Evolutionary conservation across 2,797 vertebrate genomes (phyloP), one percentile per base, ranked within the genome.

Genomic region (Amphiprion clarkii): DNA sequence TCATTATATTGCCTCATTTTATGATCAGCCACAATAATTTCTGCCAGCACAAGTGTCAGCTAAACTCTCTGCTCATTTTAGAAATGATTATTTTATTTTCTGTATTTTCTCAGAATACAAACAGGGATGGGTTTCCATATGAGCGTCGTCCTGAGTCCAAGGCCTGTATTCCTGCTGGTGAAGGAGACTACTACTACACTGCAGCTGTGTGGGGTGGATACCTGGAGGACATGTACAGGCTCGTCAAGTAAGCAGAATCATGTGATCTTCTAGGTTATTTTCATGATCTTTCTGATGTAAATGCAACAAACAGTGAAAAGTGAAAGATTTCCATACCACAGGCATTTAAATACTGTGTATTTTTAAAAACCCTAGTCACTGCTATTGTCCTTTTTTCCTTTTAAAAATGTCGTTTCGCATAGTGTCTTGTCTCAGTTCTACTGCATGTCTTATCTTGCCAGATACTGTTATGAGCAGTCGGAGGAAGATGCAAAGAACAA

Each of bases 171-270:
- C 89, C 95, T 0, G 0, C 17, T 0, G 78, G 21, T 2, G 90
- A 95, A 52, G 95, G 95, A 25, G 95, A 96, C 76, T 96, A 95
- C 76, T 97, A 94, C 83, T 96, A 96, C 0, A 91, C 90, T 1
- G 93, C 94, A 44, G 95, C 93, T 0, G 89, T 96, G 0, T 90
- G 67, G 84, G 94, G 95, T 5, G 95, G 95, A 6, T 90, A 72
- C 52, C 85, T 95, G 13, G 79, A 89, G 81, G 87, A 83, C 0
- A 94, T 96, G 31, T 92, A 86, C 0, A 92, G 91, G 49, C 64
- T 96, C 4, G 94, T 94, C 69, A 91, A 60, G 83, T 84, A 81
- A 79, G 1, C 4, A 71, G 29, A 60, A 48, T 2, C 5, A 12
- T 33, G 39, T 39, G 36, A 39, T 39, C 36, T 39, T 59, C 51